Conservation (phyloP, 2,113 vertebrate species). For the Rhabdornis inornatus region DNA sequence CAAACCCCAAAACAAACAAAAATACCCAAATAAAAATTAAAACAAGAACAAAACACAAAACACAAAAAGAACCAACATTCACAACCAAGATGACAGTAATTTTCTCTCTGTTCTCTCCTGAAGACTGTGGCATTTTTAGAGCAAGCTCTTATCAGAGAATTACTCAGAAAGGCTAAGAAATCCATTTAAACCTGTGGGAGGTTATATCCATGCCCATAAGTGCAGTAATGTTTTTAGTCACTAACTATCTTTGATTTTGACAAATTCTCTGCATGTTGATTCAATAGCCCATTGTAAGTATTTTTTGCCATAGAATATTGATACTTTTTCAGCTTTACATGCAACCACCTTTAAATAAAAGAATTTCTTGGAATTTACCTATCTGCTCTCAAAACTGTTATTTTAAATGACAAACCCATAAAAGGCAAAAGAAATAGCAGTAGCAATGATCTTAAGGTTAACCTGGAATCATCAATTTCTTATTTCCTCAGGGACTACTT, state of each 20-base stretch:
- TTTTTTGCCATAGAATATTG: background rate
- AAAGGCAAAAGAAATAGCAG: background rate
- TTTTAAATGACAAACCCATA: background rate
- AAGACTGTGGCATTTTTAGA: background rate
- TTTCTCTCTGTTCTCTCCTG: background rate
- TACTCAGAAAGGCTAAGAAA: background rate
- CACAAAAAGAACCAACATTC: background rate
- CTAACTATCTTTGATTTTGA: background rate
- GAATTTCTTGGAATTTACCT: background rate
- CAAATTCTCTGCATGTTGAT: background rate
- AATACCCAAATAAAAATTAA: no score
- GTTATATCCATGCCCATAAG: background rate
- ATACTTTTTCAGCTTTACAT: background rate
- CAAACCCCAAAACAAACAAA: background rate
- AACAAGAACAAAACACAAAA: background rate
- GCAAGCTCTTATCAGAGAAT: background rate
- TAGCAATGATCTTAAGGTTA: background rate
- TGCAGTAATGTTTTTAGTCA: background rate
- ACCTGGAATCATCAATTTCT: background rate
- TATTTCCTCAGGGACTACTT: background rate
- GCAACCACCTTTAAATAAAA: background rate
- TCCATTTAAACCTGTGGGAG: background rate
- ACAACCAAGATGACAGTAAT: background rate
- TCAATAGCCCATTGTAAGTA: background rate
- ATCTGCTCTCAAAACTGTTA: background rate